Base-by-base conservation (phyloP, 2,888 invertebrate genomes). In the Watsonalla cultraria region DNA sequence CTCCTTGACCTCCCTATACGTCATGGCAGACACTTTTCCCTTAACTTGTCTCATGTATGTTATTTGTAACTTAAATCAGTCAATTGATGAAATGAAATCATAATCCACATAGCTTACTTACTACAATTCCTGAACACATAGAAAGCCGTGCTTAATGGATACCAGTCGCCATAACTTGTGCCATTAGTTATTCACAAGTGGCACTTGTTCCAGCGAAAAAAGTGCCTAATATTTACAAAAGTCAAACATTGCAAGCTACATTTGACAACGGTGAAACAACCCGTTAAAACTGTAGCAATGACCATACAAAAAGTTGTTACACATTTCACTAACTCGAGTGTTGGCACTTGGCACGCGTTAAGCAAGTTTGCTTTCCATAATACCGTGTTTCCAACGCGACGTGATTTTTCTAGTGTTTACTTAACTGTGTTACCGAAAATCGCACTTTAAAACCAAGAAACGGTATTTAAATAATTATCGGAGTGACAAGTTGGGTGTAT, bases 351-450 rank as follows among this genome's bases (percentile, higher is more conserved):
- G 63, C 72, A 69, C 70, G 64, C 57, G 64, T 61, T 69, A 60
- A 66, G 63, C 66, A 61, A 58, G 61, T 62, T 55, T 53, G 72
- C 74, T 62, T 66, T 75, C 65, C 70, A 68, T 77, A 74, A 78
- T 75, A 73, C 78, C 65, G 65, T 75, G 76, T 78, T 79, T 79
- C 76, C 73, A 69, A 66, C 68, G 70, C 63, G 61, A 65, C 65
- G 62, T 66, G 68, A 65, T 71, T 76, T 73, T 76, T 76, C 76
- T 74, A 74, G 67, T 80, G 77, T 87, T 82, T 83, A 72, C 58
- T 59, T 84, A 83, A 82, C 84, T 80, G 82, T 80, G 82, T 78
- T 65, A 64, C 59, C 70, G 74, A 80, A 84, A 74, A 86, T 76
- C 70, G 65, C 76, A 72, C 79, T 79, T 72, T 77, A 75, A 72